Percentiles rank a stretch among this genome's conserved stretches.
Evolutionary conservation across 2,888 invertebrate species (phyloP).

Genomic region (Noctua janthe): DNA sequence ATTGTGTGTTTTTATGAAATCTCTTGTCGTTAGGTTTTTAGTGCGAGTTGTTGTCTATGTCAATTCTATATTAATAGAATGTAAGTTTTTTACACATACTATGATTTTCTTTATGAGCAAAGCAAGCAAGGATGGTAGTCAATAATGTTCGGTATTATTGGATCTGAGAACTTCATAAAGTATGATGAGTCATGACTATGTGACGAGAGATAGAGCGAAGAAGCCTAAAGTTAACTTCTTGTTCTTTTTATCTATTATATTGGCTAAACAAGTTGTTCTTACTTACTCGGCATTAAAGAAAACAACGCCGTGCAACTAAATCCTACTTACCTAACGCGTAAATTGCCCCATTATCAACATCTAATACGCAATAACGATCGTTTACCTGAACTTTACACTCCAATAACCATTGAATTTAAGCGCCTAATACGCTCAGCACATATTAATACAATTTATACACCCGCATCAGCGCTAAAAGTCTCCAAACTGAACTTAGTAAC

Average conservation of each 20-base stretch:
- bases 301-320: neutral
- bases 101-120: neutral
- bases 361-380: constrained; percentile 49
- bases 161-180: neutral
- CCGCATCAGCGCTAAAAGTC: constrained; percentile 66
- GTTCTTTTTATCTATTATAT: no score
- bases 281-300: neutral
- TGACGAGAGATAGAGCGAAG: neutral
- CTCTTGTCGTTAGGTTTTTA: neutral
- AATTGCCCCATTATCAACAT: constrained; percentile 14
- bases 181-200: neutral
- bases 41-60: neutral
- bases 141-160: neutral
- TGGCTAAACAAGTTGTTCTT: neutral
- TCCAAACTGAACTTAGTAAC: constrained; percentile 66
- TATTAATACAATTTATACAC: constrained; percentile 65
- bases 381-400: constrained; percentile 34
- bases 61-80: neutral
- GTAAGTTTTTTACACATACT: neutral
- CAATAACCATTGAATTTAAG: constrained; percentile 53
- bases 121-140: neutral
- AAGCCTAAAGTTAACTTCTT: neutral
- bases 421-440: constrained; percentile 45
- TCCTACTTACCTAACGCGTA: neutral
- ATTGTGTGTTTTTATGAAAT: constrained; percentile 28